Conservation (phyloP, 2,888 invertebrate species). For the Sesia bembeciformis region DNA sequence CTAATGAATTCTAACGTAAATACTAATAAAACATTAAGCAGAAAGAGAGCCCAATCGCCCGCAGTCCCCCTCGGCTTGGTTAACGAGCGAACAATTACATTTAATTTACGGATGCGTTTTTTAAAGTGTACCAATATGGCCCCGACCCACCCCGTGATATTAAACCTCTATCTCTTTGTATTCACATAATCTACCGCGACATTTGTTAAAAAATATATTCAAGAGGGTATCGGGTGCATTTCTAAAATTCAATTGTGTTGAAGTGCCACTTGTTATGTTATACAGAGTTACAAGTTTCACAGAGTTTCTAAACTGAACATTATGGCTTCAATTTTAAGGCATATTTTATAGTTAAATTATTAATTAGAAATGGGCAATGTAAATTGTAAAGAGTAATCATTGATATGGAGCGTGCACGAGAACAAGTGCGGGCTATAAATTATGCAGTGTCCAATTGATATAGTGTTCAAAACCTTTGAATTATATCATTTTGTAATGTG, state of each 20-base stretch:
- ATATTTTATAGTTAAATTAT: neutral
- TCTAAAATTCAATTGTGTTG: conserved; percentile 55
- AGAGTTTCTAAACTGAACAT: neutral
- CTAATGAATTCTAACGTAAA: neutral
- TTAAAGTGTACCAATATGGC: conserved; percentile 65
- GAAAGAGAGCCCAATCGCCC: conserved; percentile 13
- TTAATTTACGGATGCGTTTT: conserved; percentile 70
- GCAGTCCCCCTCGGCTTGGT: conserved; percentile 36
- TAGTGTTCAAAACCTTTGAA: neutral
- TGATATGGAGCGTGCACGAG: conserved; percentile 4
- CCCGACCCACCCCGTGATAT: conserved; percentile 29
- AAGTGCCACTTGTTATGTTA: conserved; percentile 49
- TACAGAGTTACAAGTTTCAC: neutral
- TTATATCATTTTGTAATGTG: neutral
- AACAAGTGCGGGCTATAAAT: conserved; percentile 29
- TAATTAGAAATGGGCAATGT: conserved; percentile 5
- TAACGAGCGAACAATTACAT: conserved; percentile 73
- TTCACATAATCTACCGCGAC: conserved; percentile 52
- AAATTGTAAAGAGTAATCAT: conserved; percentile 16
- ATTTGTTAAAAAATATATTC: conserved; percentile 68
- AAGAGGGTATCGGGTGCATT: conserved; percentile 57
- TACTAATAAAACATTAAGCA: neutral
- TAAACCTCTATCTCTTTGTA: conserved; percentile 37
- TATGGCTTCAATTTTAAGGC: neutral
- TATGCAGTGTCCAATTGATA: neutral